Conservation (phyloP, 2,797 vertebrate species). For the Anguilla megastoma region DNA sequence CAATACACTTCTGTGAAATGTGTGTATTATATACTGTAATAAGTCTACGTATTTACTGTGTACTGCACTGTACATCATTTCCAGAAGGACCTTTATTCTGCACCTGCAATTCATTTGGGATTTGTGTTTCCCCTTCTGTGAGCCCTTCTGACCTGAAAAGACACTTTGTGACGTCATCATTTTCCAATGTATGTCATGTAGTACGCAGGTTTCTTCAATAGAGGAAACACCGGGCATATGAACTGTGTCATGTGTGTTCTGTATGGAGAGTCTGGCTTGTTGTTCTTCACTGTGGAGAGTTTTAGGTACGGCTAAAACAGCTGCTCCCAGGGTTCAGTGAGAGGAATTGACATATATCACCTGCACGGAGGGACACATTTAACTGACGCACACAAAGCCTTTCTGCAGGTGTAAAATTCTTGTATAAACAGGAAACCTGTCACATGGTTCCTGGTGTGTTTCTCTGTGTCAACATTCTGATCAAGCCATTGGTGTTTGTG, state of each 20-base stretch:
- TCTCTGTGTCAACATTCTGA: not conserved
- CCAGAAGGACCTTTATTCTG: not conserved
- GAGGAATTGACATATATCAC: not conserved
- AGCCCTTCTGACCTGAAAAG: not conserved
- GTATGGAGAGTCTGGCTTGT: not conserved
- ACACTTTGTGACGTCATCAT: not conserved
- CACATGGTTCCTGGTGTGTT: not conserved
- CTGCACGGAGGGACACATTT: not conserved
- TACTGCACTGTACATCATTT: too few relatives aligned
- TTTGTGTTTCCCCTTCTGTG: not conserved
- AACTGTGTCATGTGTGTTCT: not conserved
- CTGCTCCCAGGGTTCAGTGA: not conserved
- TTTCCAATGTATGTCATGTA: not conserved
- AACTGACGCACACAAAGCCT: not conserved
- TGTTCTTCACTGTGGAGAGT: not conserved
- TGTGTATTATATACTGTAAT: too few relatives aligned
- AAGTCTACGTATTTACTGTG: too few relatives aligned
- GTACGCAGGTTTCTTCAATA: not conserved
- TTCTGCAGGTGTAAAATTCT: not conserved
- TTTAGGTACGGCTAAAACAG: not conserved
- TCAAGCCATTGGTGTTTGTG: not conserved
- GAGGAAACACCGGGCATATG: not conserved
- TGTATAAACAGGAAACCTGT: slow-evolving; percentile 5
- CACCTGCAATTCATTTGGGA: not conserved
- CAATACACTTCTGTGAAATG: too few relatives aligned